Percentiles rank a stretch among this genome's conserved stretches.
Conservation (phyloP, 2,888 invertebrate species). For the Lottia scabra region DNA sequence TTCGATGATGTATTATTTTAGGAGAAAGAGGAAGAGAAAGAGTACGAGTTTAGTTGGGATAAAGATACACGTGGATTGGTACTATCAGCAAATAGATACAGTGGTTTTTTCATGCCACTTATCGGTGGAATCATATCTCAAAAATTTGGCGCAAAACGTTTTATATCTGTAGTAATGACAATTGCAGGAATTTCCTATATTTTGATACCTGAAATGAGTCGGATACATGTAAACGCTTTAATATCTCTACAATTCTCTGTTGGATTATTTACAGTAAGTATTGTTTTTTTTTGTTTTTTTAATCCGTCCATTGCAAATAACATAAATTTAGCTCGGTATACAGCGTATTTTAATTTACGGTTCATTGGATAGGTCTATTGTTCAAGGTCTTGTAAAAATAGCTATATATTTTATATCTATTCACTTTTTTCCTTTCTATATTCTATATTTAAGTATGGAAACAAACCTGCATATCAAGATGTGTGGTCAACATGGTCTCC, state of each 20-base stretch:
- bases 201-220: background rate
- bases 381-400: no score
- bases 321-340: no score
- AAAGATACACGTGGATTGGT: slow-evolving; percentile 1
- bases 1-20: no score
- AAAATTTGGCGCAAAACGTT: background rate
- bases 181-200: background rate
- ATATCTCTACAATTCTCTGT: background rate
- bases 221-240: background rate
- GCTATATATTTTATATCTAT: no score
- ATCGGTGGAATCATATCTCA: background rate
- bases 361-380: no score
- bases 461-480: background rate
- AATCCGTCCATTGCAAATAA: no score
- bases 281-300: background rate
- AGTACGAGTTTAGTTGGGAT: slow-evolving; percentile 13
- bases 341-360: no score
- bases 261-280: background rate
- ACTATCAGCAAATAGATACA: background rate
- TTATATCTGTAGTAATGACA: background rate
- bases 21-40: background rate
- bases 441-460: background rate
- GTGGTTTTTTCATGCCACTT: slow-evolving; percentile 8
- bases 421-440: background rate
- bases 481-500: slow-evolving; percentile 14